Evolutionary conservation across 2,797 vertebrate genomes (phyloP).

Genomic region (Ptychobarbus kaznakovi): DNA sequence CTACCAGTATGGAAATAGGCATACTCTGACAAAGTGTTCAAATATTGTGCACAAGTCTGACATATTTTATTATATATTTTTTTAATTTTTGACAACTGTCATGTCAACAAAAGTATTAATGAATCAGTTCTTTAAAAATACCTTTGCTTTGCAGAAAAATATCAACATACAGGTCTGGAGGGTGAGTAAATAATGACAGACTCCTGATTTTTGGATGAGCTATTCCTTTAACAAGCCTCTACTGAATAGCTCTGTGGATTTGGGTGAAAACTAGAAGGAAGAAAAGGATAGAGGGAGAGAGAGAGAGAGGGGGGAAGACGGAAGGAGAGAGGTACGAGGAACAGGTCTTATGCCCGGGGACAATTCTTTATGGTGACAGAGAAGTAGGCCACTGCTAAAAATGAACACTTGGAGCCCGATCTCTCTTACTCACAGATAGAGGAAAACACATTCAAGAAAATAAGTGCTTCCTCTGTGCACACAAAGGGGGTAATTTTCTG

Average conservation of each 20-base stretch:
- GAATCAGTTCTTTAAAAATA: too few relatives aligned
- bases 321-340: constrained; percentile 40
- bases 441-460: constrained; percentile 36
- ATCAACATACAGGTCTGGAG: neutral
- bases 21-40: neutral
- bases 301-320: neutral
- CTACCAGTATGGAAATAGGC: neutral
- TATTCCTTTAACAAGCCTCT: constrained; percentile 10
- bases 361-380: constrained; percentile 53
- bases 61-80: neutral
- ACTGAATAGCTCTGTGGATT: constrained; percentile 16
- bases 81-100: neutral
- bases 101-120: neutral
- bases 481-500: constrained; percentile 3
- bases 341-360: constrained; percentile 48
- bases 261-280: constrained; percentile 12
- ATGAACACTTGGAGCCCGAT: constrained; percentile 47
- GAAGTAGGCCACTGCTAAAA: constrained; percentile 59
- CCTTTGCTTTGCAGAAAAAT: neutral
- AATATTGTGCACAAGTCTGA: neutral
- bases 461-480: constrained; percentile 22
- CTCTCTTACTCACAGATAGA: constrained; percentile 42
- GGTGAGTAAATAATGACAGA: neutral
- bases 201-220: neutral
- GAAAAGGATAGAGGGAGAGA: neutral